These are phyloP conservation scores for Tragelaphus strepsiceros DNA, from an alignment of 2,113 vertebrate species.

Conservation along the genomic window DNA sequence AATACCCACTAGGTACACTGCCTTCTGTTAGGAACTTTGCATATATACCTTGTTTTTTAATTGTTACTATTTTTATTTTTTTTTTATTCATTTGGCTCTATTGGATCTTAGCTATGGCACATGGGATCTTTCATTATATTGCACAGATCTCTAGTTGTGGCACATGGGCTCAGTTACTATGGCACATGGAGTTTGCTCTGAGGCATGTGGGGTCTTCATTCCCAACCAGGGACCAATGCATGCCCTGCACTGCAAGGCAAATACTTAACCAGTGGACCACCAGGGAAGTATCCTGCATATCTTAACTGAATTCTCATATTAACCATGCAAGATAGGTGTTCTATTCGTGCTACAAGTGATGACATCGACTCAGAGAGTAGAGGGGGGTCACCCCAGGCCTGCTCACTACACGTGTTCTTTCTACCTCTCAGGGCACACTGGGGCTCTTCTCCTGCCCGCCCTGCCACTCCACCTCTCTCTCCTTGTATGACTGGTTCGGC, in stretches of 20 bases:
- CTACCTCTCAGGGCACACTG: accelerated
- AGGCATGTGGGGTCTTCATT: not conserved
- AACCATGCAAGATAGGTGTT: not conserved
- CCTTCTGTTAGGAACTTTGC: not conserved
- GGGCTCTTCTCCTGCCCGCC: not conserved
- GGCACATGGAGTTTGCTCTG: not conserved
- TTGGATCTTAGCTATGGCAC: not conserved
- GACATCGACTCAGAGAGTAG: not conserved
- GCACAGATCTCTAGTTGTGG: not conserved
- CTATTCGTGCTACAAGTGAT: not conserved
- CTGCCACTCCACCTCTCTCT: accelerated
- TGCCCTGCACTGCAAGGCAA: not conserved
- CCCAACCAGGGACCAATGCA: not conserved
- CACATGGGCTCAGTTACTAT: not conserved
- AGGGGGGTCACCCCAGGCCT: not conserved
- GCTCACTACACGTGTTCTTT: not conserved
- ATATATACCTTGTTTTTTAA: not conserved
- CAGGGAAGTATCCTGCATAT: not conserved
- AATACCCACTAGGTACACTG: not conserved
- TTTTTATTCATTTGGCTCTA: not conserved
- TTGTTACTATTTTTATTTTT: not conserved
- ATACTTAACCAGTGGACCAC: not conserved
- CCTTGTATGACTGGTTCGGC: not conserved
- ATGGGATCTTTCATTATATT: not conserved
- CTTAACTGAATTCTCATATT: not conserved